These are phyloP conservation scores for Tiliqua scincoides DNA, from an alignment of 2,113 vertebrate species.

Conservation along the genomic window DNA sequence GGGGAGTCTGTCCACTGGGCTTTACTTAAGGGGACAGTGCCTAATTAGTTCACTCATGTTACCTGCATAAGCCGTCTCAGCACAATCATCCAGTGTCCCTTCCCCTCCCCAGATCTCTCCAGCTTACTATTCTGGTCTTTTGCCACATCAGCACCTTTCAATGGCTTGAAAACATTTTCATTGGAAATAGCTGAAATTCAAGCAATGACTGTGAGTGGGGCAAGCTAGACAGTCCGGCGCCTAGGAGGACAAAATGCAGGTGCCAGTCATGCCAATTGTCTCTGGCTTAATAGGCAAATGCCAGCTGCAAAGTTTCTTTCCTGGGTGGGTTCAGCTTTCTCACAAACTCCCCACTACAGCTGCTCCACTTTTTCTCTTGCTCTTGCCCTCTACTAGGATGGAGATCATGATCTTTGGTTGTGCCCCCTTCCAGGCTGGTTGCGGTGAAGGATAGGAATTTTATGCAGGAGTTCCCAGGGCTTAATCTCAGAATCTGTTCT, in stretches of 20 bases:
- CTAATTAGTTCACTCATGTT: too few relatives aligned
- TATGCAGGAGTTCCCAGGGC: neutral
- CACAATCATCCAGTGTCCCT: neutral
- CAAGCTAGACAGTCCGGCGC: neutral
- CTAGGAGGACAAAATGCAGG: neutral
- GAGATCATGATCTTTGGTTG: neutral
- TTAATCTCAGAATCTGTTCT: neutral
- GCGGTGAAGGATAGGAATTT: neutral
- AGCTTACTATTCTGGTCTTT: neutral
- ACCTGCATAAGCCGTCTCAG: neutral
- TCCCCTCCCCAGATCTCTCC: neutral
- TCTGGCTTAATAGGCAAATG: neutral
- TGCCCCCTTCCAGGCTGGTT: neutral
- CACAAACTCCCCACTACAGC: neutral
- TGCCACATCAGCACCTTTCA: neutral
- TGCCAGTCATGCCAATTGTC: neutral
- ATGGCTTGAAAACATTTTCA: neutral
- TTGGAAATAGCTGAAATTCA: conserved; percentile 11
- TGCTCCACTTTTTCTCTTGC: neutral
- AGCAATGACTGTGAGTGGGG: conserved; percentile 1
- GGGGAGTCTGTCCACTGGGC: too few relatives aligned
- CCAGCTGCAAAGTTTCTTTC: neutral
- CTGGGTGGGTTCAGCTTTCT: neutral
- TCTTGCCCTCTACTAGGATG: neutral
- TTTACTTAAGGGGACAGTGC: too few relatives aligned